Base-by-base conservation (phyloP, 2,797 vertebrate genomes). In the Protonibea diacanthus region DNA sequence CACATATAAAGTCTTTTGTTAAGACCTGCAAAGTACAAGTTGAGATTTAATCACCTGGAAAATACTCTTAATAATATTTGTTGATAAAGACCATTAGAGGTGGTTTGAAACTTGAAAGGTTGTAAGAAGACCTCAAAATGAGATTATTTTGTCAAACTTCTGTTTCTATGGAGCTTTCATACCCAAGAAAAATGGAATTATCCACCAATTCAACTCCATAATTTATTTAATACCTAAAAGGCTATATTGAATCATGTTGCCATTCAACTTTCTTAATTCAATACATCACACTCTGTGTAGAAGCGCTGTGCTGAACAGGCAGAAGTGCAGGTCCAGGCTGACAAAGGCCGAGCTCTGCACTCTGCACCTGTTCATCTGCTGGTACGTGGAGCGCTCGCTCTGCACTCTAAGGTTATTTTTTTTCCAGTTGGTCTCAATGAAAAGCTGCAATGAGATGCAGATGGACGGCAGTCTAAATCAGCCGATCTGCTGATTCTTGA, bases 391-490 rank as follows among this genome's bases (percentile, higher is more conserved):
- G 29, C 33, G 1, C 61, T 63, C 10, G 15, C 23, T 29, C 48
- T 33, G 65, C 69, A 74, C 53, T 49, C 13, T 18, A 27, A 60
- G 77, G 60, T 74, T 64, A 52, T 65, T 59, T 76, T 59, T 76
- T 61, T 45, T 33, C 73, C 48, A 66, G 25, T 49, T 47, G 49
- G 67, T 57, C 25, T 48, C n/a, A 11, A 48, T 84, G 84, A 90
- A 84, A 75, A 27, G 85, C 64, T 53, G 63, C 75, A 76, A 65
- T 75, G 79, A 68, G 81, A 80, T 88, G 76, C 90, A 91, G 90
- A 86, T 91, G 87, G 86, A 83, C 6, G 53, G 71, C 81, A 60
- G 79, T 17, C 67, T 27, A 66, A 77, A 62, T 81, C 71, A 68
- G 83, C 51, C 77, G 48, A 82, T 88, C 88, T 86, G 88, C 78